Conservation (phyloP, 1,140 invertebrate genomes). For the Drosophila burlai region DNA sequence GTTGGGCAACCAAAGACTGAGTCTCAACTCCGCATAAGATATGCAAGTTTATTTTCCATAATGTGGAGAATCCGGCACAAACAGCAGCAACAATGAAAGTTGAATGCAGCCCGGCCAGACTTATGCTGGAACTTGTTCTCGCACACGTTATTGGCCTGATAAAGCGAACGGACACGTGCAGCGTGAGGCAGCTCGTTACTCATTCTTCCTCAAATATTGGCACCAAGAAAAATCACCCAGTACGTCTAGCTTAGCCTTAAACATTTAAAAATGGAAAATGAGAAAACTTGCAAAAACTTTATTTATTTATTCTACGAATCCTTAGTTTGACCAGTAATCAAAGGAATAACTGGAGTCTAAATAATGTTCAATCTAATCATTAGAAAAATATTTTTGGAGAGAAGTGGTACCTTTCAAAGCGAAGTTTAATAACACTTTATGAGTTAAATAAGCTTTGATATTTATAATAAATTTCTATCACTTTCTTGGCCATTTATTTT, state of each 20-base stretch:
- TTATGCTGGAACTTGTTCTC: slow-evolving; percentile 41
- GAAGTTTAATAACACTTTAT: background rate
- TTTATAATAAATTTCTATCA: background rate
- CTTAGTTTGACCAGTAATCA: background rate
- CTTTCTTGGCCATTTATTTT: background rate
- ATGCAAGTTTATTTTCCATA: slow-evolving; percentile 71
- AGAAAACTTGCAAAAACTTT: background rate
- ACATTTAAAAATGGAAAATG: background rate
- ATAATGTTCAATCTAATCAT: background rate
- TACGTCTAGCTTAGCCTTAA: background rate
- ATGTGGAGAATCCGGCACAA: slow-evolving; percentile 28
- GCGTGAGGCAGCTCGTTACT: slow-evolving; percentile 16
- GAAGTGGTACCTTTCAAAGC: too few relatives aligned
- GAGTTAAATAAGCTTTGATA: background rate
- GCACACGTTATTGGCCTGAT: slow-evolving; percentile 72
- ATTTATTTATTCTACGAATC: background rate
- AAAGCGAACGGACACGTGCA: slow-evolving; percentile 67
- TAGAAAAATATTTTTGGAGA: background rate
- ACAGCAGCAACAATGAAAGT: slow-evolving; percentile 37
- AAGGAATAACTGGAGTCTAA: too few relatives aligned
- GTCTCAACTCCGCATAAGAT: slow-evolving; percentile 34
- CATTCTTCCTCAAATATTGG: slow-evolving; percentile 4
- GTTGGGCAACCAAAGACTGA: slow-evolving; percentile 21
- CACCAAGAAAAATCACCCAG: background rate
- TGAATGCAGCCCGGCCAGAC: slow-evolving; percentile 51